Evolutionary conservation across 2,888 invertebrate genomes (phyloP), one percentile per base, ranked within the genome.

Genomic region (Allygus modestus): DNA sequence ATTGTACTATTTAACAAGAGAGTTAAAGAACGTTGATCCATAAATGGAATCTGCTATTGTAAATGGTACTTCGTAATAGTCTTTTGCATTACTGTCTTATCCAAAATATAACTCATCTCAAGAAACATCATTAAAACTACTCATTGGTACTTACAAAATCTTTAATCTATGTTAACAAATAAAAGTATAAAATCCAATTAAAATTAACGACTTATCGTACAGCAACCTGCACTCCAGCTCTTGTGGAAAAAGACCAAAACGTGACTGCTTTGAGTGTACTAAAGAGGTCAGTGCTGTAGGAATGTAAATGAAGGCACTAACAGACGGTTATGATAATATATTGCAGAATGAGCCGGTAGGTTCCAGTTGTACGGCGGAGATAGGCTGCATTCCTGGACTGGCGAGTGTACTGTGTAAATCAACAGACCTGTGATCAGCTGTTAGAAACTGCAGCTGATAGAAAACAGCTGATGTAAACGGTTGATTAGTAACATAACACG

Each of bases 251-350:
- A 31, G 65, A 65, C 1, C 28, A 12, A 65, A 15, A 28, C 65
- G 65, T 65, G 65, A 65, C 65, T 65, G 65, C 65, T 65, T 28
- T 65, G 65, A 65, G 65, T n/a, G n/a, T 65, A 65, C 65, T 65
- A 65, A 58, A 65, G 65, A 65, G 65, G 65, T 65, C 65, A 65
- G 65, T 11, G 65, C 15, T 58, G 65, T 31, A 65, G 65, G 65
- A 65, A 65, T 65, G 65, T 65, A 65, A 65, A 65, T 65, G 65
- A 65, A 65, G 65, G 65, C 65, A 65, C 65, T 65, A 65, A 65
- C 65, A 65, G 65, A 65, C 65, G 65, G 65, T 65, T 65, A 65
- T 65, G 65, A 65, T 65, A 65, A 65, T 65, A 65, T 65, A 65
- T 65, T 65, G 65, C 65, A 65, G 65, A 65, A 65, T 65, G 65